phyloP scores from a whole-genome alignment of 1,140 invertebrate genomes.

The Leptinotarsa lineolata region DNA sequence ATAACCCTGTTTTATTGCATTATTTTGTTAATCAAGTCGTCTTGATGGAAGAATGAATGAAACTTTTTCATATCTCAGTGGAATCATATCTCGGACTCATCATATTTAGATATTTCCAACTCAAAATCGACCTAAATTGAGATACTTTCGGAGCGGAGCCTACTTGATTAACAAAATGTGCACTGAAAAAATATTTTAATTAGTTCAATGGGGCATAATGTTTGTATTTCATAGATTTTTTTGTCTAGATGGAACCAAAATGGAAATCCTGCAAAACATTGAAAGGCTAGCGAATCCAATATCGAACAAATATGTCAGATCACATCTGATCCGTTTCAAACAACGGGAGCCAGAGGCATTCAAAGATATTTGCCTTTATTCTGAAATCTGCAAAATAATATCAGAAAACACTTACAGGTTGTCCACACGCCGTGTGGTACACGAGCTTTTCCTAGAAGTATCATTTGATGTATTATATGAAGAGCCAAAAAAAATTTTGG shows the following conservation, averaged over 20 bases:
- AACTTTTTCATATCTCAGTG: too few relatives aligned
- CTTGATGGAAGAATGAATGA: too few relatives aligned
- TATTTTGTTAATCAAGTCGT: too few relatives aligned
- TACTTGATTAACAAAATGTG: neutral
- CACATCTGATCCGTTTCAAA: constrained; percentile 77
- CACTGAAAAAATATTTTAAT: neutral
- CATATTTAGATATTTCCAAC: too few relatives aligned
- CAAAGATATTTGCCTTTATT: constrained; percentile 90
- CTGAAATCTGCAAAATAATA: constrained; percentile 83
- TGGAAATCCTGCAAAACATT: constrained; percentile 64
- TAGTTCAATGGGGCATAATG: neutral
- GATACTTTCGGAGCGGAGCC: too few relatives aligned
- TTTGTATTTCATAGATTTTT: constrained; percentile 16
- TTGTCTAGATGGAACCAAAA: constrained; percentile 40
- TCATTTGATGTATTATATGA: constrained; percentile 25
- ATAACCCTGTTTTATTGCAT: too few relatives aligned
- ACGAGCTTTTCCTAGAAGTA: constrained; percentile 92
- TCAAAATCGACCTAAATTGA: too few relatives aligned
- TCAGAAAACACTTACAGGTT: constrained; percentile 81
- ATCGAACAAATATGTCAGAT: constrained; percentile 68
- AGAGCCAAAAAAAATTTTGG: constrained; percentile 26
- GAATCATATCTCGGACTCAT: too few relatives aligned
- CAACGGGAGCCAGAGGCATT: constrained; percentile 83
- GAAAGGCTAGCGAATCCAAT: constrained; percentile 73
- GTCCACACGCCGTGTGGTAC: constrained; percentile 82